phyloP scores from a whole-genome alignment of 2,113 vertebrate species.

The Stomatorhinus ivindoensis region DNA sequence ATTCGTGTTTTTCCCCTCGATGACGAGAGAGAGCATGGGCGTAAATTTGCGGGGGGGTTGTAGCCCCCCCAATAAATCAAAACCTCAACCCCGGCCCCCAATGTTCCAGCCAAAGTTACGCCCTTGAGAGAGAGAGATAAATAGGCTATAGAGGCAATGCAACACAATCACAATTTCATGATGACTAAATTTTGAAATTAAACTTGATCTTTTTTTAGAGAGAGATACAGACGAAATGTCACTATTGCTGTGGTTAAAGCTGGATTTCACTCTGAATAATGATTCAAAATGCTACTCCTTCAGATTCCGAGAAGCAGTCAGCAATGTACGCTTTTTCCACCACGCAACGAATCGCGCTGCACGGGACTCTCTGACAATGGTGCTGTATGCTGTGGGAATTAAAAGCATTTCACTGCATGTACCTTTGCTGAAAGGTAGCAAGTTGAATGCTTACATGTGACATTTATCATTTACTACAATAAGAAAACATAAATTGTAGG shows the following conservation, averaged over 20 bases:
- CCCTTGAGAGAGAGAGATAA: neutral
- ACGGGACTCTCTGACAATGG: neutral
- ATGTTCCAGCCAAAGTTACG: no score
- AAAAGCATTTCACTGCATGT: neutral
- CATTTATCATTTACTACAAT: neutral
- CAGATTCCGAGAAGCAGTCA: neutral
- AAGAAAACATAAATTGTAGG: neutral
- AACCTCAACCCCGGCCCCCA: no score
- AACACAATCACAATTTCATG: neutral
- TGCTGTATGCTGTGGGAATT: neutral
- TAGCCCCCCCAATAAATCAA: no score
- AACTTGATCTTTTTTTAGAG: neutral
- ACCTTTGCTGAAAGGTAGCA: neutral
- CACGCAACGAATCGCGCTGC: neutral
- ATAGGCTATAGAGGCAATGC: neutral
- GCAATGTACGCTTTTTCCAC: neutral
- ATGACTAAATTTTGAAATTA: neutral
- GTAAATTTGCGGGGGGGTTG: neutral
- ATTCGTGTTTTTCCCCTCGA: neutral
- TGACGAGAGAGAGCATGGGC: neutral
- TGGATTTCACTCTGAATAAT: neutral
- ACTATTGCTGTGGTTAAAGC: neutral
- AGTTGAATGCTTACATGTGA: neutral
- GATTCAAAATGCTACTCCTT: neutral
- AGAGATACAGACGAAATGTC: neutral